These are phyloP conservation scores for Mythimna impura DNA, from an alignment of 2,888 invertebrate species.

Conservation along the genomic window DNA sequence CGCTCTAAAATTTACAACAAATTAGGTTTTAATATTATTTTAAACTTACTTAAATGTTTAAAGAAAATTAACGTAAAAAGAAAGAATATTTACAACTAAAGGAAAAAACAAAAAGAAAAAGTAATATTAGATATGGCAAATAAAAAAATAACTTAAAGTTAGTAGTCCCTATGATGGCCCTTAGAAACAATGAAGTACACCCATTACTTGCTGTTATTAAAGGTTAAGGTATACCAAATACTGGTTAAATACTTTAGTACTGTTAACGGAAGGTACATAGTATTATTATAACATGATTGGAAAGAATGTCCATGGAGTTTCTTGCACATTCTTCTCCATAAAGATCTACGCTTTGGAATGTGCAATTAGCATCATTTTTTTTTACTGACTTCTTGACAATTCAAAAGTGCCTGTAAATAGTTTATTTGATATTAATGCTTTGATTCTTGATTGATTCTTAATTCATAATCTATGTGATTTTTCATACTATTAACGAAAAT, in stretches of 20 bases:
- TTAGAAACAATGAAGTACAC: background rate
- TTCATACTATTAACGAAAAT: background rate
- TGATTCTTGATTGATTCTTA: no score
- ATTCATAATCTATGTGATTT: background rate
- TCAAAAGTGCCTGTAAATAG: no score
- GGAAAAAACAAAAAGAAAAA: slow-evolving; percentile 27
- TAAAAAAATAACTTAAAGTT: slow-evolving; percentile 33
- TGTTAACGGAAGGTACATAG: background rate
- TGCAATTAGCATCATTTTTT: no score
- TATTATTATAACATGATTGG: no score
- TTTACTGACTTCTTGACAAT: no score
- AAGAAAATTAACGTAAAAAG: slow-evolving; percentile 37
- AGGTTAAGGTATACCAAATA: slow-evolving; percentile 8
- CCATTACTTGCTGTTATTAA: background rate
- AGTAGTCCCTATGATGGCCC: background rate
- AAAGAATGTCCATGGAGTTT: no score
- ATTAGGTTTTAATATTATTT: slow-evolving; percentile 52
- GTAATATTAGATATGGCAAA: slow-evolving; percentile 32
- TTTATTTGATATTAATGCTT: no score
- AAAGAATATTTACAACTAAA: slow-evolving; percentile 55
- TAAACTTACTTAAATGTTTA: slow-evolving; percentile 35
- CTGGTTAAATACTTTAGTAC: slow-evolving; percentile 20
- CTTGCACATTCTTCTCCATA: no score
- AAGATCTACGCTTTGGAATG: no score
- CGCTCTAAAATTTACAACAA: slow-evolving; percentile 86